A percentile compares a stretch with the other conserved stretches of the same genome.
Conservation (phyloP, 2,797 vertebrate genomes). For the Gymnocypris eckloni region DNA sequence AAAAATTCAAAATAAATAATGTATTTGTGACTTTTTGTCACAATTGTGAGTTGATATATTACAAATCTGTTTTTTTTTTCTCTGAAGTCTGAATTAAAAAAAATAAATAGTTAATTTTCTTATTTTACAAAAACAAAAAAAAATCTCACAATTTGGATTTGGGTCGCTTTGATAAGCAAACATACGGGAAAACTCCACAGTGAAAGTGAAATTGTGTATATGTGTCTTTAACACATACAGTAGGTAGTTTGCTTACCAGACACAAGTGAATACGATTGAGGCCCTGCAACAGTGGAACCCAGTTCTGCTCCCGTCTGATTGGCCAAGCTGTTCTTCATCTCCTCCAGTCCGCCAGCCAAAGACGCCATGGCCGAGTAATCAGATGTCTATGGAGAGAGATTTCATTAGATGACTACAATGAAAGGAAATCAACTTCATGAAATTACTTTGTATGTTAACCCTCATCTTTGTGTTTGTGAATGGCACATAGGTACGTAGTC, state of each 20-base stretch:
- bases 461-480: slow-evolving; percentile 6
- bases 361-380: slow-evolving; percentile 97
- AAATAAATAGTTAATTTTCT: too few species aligned
- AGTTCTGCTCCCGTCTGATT: slow-evolving; percentile 90
- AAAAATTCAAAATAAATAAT: neutral
- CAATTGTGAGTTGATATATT: neutral
- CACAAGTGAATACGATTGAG: slow-evolving; percentile 94
- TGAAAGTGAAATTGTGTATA: neutral
- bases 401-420: slow-evolving; percentile 40
- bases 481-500: neutral
- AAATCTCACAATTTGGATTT: neutral
- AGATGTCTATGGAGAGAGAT: slow-evolving; percentile 79
- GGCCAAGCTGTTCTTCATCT: slow-evolving; percentile 95
- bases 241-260: slow-evolving; percentile 84
- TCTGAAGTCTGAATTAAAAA: neutral
- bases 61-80: neutral
- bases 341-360: slow-evolving; percentile 92
- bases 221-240: neutral
- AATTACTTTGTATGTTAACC: neutral
- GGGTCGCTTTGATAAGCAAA: neutral
- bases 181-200: neutral
- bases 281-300: slow-evolving; percentile 87
- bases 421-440: slow-evolving; percentile 13
- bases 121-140: too few species aligned
- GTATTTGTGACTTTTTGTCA: neutral